These are phyloP conservation scores for Galeruca laticollis DNA, from an alignment of 2,888 invertebrate species.

Conservation along the genomic window DNA sequence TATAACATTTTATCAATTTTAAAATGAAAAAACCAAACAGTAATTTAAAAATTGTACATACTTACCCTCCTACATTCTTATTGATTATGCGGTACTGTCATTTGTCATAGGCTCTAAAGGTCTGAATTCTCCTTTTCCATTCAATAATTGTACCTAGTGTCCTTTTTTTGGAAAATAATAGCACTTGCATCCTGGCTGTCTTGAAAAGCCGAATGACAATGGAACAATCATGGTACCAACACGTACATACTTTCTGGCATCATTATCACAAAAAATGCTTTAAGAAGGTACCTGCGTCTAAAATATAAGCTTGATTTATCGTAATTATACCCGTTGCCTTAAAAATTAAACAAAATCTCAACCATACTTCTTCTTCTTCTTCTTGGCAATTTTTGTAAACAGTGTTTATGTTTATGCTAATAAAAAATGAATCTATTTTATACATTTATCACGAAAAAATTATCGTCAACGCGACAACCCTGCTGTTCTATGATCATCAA, in stretches of 20 bases:
- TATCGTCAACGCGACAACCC: no score
- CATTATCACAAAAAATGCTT: slow-evolving; percentile 82
- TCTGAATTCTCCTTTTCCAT: slow-evolving; percentile 74
- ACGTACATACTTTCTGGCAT: slow-evolving; percentile 85
- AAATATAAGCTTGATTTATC: slow-evolving; percentile 47
- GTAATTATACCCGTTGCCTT: no score
- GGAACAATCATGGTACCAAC: slow-evolving; percentile 86
- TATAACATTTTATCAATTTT: not conserved
- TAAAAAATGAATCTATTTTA: no score
- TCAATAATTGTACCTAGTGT: slow-evolving; percentile 70
- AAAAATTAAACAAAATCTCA: slow-evolving; percentile 8
- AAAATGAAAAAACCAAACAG: no score
- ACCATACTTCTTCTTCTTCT: no score
- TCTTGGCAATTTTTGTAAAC: no score
- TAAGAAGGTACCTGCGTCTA: slow-evolving; percentile 81
- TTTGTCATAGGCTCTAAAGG: slow-evolving; percentile 85
- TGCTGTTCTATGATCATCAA: no score
- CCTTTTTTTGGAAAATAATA: slow-evolving; percentile 80
- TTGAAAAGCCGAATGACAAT: slow-evolving; percentile 85
- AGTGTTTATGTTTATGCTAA: no score
- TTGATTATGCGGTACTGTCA: slow-evolving; percentile 84
- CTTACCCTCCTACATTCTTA: slow-evolving; percentile 76
- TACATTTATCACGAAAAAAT: no score
- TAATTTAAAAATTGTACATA: no score
- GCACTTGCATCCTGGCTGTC: slow-evolving; percentile 78